Conservation (phyloP, 2,888 invertebrate species). For the Noctua fimbriata region DNA sequence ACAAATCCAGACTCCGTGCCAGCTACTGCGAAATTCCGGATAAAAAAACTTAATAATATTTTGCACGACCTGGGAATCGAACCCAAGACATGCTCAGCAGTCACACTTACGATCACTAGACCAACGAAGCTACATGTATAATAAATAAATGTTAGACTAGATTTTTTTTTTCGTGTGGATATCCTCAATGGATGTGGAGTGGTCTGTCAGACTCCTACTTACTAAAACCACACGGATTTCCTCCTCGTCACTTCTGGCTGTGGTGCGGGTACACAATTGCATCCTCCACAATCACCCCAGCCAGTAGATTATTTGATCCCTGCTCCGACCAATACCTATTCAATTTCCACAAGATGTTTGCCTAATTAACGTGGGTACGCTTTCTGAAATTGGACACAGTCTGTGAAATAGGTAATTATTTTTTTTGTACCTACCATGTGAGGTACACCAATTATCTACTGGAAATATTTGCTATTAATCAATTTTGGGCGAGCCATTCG, state of each 20-base stretch:
- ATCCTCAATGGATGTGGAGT: too few species aligned
- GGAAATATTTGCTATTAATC: conserved; percentile 61
- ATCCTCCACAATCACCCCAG: too few species aligned
- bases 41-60: neutral
- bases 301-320: neutral
- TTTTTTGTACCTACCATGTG: conserved; percentile 32
- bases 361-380: conserved; percentile 34
- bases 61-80: neutral
- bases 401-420: conserved; percentile 46
- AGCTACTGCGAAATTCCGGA: too few species aligned
- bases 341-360: conserved; percentile 47
- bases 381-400: conserved; percentile 37
- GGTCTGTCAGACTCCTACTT: too few species aligned
- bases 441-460: conserved; percentile 53
- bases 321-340: conserved; percentile 14
- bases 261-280: too few species aligned
- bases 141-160: neutral
- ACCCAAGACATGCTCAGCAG: neutral
- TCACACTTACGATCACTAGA: neutral
- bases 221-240: too few species aligned
- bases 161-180: neutral
- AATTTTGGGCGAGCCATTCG: conserved; percentile 41
- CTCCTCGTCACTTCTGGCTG: too few species aligned
- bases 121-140: neutral
- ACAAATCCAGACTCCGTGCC: too few species aligned